phyloP scores from a whole-genome alignment of 2,888 invertebrate genomes.

The Syrista parreyssii region DNA sequence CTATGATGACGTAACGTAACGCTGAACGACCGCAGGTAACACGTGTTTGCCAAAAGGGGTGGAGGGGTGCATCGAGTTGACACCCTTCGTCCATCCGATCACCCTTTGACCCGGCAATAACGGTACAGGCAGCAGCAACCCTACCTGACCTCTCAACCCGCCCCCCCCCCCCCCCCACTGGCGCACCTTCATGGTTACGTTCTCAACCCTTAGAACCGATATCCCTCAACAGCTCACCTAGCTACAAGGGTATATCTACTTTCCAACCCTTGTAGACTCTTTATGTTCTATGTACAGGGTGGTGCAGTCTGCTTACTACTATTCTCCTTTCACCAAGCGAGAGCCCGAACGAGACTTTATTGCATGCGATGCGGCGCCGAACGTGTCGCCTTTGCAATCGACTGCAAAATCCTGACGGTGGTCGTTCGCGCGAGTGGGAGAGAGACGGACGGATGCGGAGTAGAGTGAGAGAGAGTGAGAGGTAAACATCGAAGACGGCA shows the following conservation, averaged over 20 bases:
- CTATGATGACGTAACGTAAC: not conserved
- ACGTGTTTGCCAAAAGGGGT: not conserved
- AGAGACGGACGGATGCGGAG: not conserved
- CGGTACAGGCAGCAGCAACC: not conserved
- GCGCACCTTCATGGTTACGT: not conserved
- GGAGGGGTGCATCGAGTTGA: not conserved
- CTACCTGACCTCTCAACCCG: not conserved
- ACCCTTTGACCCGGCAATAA: not conserved
- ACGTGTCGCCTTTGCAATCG: not conserved
- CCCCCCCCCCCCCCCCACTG: too few species aligned
- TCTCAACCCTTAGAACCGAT: not conserved
- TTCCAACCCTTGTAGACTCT: not conserved
- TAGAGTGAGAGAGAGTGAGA: constrained; percentile 1
- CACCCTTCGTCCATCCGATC: not conserved
- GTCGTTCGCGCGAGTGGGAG: not conserved
- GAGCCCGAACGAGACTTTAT: not conserved
- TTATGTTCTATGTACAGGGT: not conserved
- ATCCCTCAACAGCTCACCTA: not conserved
- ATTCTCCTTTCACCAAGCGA: not conserved
- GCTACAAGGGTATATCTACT: not conserved
- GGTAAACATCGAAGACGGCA: not conserved
- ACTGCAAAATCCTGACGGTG: not conserved
- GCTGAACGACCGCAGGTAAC: not conserved
- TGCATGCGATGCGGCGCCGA: not conserved
- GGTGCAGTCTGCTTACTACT: not conserved